These are phyloP conservation scores for Loris lydekkerianus DNA, from an alignment of 2,797 vertebrate genomes.

Conservation along the genomic window DNA sequence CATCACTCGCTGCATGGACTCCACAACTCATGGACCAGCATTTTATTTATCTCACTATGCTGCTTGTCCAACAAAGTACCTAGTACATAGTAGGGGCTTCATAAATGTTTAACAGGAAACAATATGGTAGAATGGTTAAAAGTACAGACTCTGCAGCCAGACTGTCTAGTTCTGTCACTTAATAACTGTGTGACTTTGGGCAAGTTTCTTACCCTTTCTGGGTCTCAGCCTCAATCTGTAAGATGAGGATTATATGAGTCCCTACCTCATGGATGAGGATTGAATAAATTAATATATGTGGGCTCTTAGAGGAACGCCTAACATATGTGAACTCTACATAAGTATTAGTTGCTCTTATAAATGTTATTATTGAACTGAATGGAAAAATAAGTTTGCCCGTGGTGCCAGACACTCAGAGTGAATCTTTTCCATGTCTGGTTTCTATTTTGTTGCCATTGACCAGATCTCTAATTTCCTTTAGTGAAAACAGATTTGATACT, in stretches of 20 bases:
- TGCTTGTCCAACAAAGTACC: not conserved
- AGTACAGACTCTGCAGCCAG: not conserved
- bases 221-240: not conserved
- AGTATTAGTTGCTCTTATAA: not conserved
- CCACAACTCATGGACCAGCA: not conserved
- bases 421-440: slow-evolving; percentile 18
- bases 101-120: not conserved
- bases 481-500: slow-evolving; percentile 75
- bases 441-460: not conserved
- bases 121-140: not conserved
- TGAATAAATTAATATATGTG: not conserved
- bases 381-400: slow-evolving; percentile 20
- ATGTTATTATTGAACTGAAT: not conserved
- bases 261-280: not conserved
- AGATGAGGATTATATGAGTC: not conserved
- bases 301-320: not conserved
- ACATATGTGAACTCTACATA: not conserved
- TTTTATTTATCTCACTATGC: not conserved
- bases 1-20: not conserved
- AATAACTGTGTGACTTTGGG: slow-evolving; percentile 37
- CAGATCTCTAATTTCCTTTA: slow-evolving; percentile 76
- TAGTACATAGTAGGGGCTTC: not conserved
- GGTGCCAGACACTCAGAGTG: not conserved
- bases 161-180: not conserved
- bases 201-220: not conserved